These are phyloP conservation scores for Drosophila quasianomalipes DNA, from an alignment of 2,888 invertebrate species.

Conservation along the genomic window DNA sequence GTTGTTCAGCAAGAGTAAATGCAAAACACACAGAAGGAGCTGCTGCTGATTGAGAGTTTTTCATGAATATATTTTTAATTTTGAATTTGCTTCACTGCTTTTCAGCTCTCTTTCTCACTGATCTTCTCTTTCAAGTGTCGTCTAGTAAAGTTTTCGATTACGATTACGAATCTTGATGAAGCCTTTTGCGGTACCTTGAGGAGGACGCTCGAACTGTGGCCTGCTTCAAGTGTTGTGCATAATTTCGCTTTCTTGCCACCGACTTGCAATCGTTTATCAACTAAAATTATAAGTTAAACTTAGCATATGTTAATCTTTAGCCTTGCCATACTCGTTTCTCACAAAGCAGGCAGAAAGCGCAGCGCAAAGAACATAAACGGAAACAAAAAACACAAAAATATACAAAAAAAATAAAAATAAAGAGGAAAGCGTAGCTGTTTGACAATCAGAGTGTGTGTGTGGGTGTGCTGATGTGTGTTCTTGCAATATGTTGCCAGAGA, in stretches of 20 bases:
- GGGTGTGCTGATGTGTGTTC: conserved; percentile 50
- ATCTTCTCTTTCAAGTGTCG: conserved; percentile 7
- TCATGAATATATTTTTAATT: neutral
- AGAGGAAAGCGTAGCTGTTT: conserved; percentile 65
- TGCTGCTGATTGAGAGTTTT: conserved; percentile 10
- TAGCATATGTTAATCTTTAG: conserved; percentile 61
- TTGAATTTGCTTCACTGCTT: neutral
- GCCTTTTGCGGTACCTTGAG: neutral
- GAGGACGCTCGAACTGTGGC: neutral
- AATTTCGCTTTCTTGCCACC: conserved; percentile 52
- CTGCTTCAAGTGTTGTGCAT: conserved; percentile 44
- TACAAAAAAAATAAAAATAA: conserved; percentile 44
- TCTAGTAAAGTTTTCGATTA: neutral
- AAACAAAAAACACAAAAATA: conserved; percentile 63
- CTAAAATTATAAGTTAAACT: conserved; percentile 76
- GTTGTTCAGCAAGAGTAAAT: conserved; percentile 46
- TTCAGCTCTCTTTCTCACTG: neutral
- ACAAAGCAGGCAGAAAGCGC: conserved; percentile 29
- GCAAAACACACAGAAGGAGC: conserved; percentile 34
- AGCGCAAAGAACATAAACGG: conserved; percentile 29
- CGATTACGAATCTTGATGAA: neutral
- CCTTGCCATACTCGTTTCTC: conserved; percentile 38
- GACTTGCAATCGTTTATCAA: conserved; percentile 53
- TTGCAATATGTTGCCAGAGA: conserved; percentile 58
- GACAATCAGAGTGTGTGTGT: conserved; percentile 17